Percentiles rank a stretch among this genome's conserved stretches.
Evolutionary conservation across 2,888 invertebrate species (phyloP).

Genomic region (Eulithis prunata): DNA sequence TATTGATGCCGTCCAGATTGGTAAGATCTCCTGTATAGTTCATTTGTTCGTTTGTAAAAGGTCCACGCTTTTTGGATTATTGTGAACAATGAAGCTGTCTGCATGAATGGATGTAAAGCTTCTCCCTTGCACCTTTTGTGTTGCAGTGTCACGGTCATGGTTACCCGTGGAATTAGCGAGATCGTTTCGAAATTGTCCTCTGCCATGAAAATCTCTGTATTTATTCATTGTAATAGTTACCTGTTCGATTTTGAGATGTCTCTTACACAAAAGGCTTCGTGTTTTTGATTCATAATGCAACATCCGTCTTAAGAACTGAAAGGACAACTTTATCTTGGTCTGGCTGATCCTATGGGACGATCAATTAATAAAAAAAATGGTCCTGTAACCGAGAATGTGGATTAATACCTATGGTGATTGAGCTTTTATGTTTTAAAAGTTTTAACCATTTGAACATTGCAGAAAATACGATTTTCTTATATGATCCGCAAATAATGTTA

Average conservation of each 20-base stretch:
- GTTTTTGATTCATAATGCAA: slow-evolving; percentile 30
- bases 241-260: slow-evolving; percentile 43
- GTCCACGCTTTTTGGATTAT: slow-evolving; percentile 40
- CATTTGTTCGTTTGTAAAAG: slow-evolving; percentile 22
- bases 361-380: slow-evolving; percentile 7
- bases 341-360: slow-evolving; percentile 15
- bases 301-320: slow-evolving; percentile 37
- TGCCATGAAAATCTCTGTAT: slow-evolving; percentile 52
- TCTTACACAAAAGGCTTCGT: slow-evolving; percentile 30
- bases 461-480: background rate
- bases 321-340: slow-evolving; percentile 20
- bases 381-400: background rate
- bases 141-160: slow-evolving; percentile 59
- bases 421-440: background rate
- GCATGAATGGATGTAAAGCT: slow-evolving; percentile 69
- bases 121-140: slow-evolving; percentile 65
- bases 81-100: slow-evolving; percentile 65
- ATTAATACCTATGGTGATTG: no score
- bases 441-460: background rate
- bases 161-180: slow-evolving; percentile 69
- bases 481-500: background rate
- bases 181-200: slow-evolving; percentile 64
- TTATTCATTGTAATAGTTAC: slow-evolving; percentile 53
- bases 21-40: slow-evolving; percentile 48
- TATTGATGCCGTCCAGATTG: slow-evolving; percentile 51